Conservation (phyloP, 2,888 invertebrate genomes). For the Iphiclides podalirius region DNA sequence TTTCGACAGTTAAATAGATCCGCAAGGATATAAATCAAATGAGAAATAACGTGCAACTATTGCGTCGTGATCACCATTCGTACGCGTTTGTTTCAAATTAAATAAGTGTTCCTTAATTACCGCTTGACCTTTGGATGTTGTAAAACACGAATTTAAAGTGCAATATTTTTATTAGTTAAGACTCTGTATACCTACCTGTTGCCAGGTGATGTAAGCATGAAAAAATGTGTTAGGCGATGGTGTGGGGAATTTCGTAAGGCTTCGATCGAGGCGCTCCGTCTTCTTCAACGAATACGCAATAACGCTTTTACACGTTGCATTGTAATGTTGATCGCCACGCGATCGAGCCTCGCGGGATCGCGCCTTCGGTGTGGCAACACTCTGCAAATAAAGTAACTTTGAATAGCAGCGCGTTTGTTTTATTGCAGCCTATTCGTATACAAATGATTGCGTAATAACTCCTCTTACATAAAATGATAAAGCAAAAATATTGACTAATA, state of each 20-base stretch:
- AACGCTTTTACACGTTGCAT: conserved; percentile 22
- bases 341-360: conserved; percentile 14
- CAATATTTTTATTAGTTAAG: conserved; percentile 22
- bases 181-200: conserved; percentile 2
- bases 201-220: conserved; percentile 2
- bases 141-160: conserved; percentile 24
- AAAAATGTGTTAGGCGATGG: conserved; percentile 1
- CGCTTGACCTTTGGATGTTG: conserved; percentile 14
- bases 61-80: not conserved
- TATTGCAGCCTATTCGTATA: too few relatives aligned
- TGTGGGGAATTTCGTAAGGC: conserved; percentile 7
- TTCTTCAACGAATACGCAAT: conserved; percentile 22
- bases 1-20: not conserved
- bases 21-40: too few relatives aligned
- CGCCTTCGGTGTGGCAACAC: conserved; percentile 37
- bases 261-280: conserved; percentile 20
- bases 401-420: too few relatives aligned
- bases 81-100: not conserved
- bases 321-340: conserved; percentile 7
- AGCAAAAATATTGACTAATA: too few relatives aligned
- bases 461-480: too few relatives aligned
- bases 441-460: too few relatives aligned
- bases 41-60: not conserved
- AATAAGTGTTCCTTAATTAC: conserved; percentile 1
- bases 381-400: conserved; percentile 55